Evolutionary conservation across 1,140 invertebrate genomes (phyloP).

Genomic region (Microvelia longipes): DNA sequence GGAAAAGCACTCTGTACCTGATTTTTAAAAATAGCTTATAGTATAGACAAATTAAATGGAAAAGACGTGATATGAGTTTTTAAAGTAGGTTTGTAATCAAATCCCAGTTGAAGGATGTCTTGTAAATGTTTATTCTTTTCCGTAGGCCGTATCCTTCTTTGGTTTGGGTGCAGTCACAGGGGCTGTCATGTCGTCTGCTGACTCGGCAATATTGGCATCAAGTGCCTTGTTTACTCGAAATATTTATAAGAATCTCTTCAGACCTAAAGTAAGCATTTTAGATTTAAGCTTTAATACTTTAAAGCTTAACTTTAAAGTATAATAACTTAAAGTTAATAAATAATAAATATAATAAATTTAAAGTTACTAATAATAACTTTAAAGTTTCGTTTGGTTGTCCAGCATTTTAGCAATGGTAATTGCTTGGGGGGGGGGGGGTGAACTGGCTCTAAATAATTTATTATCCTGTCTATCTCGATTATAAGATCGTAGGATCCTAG

Average conservation of each 20-base stretch:
- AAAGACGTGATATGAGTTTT: too few relatives aligned
- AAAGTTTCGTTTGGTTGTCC: neutral
- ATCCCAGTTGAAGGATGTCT: too few relatives aligned
- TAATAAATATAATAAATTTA: neutral
- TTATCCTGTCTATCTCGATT: too few relatives aligned
- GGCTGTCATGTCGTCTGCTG: conserved; percentile 69
- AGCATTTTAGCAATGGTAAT: neutral
- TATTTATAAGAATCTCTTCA: conserved; percentile 54
- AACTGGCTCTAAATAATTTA: too few relatives aligned
- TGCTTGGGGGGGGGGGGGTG: too few relatives aligned
- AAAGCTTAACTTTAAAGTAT: neutral
- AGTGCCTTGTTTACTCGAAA: conserved; percentile 70
- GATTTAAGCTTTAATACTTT: neutral
- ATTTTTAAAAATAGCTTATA: too few relatives aligned
- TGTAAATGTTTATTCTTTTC: too few relatives aligned
- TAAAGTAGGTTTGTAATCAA: too few relatives aligned
- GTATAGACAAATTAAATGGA: too few relatives aligned
- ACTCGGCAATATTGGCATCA: conserved; percentile 58
- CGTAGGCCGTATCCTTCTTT: conserved; percentile 42
- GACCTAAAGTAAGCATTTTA: conserved; percentile 41
- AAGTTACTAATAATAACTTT: neutral
- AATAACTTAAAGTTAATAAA: neutral
- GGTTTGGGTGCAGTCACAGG: conserved; percentile 65
- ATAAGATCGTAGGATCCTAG: too few relatives aligned
- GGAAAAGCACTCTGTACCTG: too few relatives aligned